Evolutionary conservation across 2,888 invertebrate genomes (phyloP).

Genomic region (Scaptomyza caliginosa): DNA sequence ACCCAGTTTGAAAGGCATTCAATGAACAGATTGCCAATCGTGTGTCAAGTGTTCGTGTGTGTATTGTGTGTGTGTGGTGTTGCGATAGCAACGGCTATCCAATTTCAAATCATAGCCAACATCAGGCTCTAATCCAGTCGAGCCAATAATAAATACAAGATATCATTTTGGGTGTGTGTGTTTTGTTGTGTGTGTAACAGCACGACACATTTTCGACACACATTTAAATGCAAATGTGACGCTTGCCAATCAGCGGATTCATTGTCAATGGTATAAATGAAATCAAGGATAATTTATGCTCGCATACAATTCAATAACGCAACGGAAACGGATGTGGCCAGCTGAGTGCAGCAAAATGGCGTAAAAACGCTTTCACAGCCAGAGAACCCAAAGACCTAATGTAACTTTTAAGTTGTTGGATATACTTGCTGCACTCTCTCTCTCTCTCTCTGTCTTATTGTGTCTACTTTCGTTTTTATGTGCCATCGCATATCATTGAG

Average conservation of each 20-base stretch:
- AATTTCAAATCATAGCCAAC: conserved; percentile 7
- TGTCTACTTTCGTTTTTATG: conserved; percentile 49
- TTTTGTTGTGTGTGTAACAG: conserved; percentile 1
- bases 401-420: conserved; percentile 36
- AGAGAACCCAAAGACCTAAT: conserved; percentile 16
- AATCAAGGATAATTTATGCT: conserved; percentile 63
- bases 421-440: conserved; percentile 14
- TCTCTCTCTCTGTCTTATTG: conserved; percentile 6
- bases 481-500: conserved; percentile 64
- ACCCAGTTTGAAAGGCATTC: conserved; percentile 34
- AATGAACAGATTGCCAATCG: conserved; percentile 44
- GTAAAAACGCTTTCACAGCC: conserved; percentile 42
- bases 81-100: conserved; percentile 32
- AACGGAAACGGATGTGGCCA: conserved; percentile 49
- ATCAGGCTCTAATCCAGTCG: conserved; percentile 9
- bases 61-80: conserved; percentile 2
- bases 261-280: conserved; percentile 52
- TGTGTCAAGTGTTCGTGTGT: not conserved
- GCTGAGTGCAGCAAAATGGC: conserved; percentile 26
- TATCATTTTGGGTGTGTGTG: conserved; percentile 29
- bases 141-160: conserved; percentile 44
- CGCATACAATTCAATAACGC: conserved; percentile 57
- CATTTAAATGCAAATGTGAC: conserved; percentile 67
- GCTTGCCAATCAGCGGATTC: conserved; percentile 48
- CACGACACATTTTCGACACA: conserved; percentile 9